Conservation (phyloP, 2,888 invertebrate genomes). For the Cecidostiba fungosa region DNA sequence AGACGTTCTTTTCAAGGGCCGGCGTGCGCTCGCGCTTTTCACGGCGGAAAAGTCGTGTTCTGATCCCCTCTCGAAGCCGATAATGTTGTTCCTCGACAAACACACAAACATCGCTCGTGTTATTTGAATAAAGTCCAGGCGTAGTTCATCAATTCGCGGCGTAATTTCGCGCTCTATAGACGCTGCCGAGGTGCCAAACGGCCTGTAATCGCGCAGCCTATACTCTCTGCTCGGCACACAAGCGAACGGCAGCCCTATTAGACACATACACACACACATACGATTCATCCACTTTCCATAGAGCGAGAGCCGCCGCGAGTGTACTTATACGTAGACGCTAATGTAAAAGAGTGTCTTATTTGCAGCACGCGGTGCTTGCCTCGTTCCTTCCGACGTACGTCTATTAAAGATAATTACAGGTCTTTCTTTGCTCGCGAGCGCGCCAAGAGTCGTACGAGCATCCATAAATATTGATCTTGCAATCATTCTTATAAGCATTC, state of each 20-base stretch:
- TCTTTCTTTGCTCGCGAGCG: neutral
- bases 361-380: neutral
- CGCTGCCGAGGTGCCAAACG: neutral
- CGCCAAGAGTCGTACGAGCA: constrained; percentile 34
- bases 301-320: too few species aligned
- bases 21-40: too few species aligned
- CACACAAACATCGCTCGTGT: neutral
- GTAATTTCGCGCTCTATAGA: neutral
- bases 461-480: constrained; percentile 55
- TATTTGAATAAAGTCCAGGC: constrained; percentile 4
- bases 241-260: neutral
- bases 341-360: constrained; percentile 37
- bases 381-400: constrained; percentile 20
- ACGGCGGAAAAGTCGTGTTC: neutral
- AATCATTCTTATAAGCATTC: constrained; percentile 58
- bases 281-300: neutral
- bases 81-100: neutral
- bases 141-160: neutral
- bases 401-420: constrained; percentile 55
- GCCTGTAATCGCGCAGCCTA: neutral
- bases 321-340: neutral
- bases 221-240: neutral
- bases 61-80: neutral
- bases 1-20: constrained; percentile 29
- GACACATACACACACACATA: neutral